Conservation (phyloP, 2,888 invertebrate genomes). For the Sussaba pulchella region DNA sequence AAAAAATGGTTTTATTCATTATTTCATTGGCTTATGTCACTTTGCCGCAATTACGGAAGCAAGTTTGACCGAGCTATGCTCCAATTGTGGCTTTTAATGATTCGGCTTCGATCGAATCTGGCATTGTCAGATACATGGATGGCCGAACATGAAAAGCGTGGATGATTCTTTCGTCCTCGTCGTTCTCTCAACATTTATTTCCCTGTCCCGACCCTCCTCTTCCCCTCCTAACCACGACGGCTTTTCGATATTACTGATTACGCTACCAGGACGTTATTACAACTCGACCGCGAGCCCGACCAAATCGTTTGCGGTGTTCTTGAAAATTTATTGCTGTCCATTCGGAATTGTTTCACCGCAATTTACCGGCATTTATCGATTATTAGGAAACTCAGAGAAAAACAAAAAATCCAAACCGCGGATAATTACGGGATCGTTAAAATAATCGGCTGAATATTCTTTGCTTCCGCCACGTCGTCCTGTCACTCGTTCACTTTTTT, state of each 20-base stretch:
- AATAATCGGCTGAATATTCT: background rate
- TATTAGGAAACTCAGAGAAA: background rate
- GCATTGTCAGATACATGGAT: conserved; percentile 51
- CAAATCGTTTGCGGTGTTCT: conserved; percentile 43
- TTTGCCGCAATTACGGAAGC: conserved; percentile 33
- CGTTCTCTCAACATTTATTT: background rate
- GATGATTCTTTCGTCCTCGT: conserved; percentile 51
- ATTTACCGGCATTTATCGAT: conserved; percentile 36
- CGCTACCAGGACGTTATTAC: background rate
- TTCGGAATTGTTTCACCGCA: conserved; percentile 16
- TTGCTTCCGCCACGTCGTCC: no score
- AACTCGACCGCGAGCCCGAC: background rate
- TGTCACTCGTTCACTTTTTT: no score
- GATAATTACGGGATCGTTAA: conserved; percentile 1
- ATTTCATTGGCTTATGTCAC: background rate
- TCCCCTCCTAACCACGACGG: background rate
- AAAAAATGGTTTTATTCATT: background rate
- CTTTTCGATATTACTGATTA: background rate
- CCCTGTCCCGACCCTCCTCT: no score
- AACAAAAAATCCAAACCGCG: background rate
- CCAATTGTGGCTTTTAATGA: conserved; percentile 48
- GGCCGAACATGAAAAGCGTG: conserved; percentile 60
- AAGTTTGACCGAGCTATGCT: conserved; percentile 36
- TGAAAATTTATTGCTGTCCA: conserved; percentile 50
- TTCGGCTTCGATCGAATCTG: conserved; percentile 34